Conservation (phyloP, 2,113 vertebrate species). For the Thunnus maccoyii region DNA sequence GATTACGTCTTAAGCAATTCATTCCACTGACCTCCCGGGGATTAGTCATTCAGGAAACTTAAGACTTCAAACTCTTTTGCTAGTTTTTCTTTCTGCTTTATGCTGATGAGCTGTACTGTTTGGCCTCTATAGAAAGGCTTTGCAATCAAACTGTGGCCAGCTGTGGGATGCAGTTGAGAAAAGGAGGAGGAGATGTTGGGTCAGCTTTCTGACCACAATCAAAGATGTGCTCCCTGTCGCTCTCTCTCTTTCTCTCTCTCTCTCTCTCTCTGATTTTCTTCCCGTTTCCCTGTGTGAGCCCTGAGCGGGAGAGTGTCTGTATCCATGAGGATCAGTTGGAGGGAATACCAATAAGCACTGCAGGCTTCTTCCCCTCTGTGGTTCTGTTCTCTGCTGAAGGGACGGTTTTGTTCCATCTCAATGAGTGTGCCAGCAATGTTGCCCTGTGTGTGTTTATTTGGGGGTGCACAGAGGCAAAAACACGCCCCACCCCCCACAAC, state of each 20-base stretch:
- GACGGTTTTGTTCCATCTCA: conserved; percentile 74
- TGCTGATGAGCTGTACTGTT: conserved; percentile 24
- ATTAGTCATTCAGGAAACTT: conserved; percentile 59
- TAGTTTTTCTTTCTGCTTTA: conserved; percentile 4
- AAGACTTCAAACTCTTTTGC: conserved; percentile 39
- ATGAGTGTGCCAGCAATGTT: conserved; percentile 56
- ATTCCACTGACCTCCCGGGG: conserved; percentile 25
- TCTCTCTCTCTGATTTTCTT: conserved; percentile 41
- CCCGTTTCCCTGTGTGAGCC: conserved; percentile 61
- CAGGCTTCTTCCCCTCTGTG: conserved; percentile 72
- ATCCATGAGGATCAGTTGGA: conserved; percentile 75
- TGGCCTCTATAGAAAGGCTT: conserved; percentile 24
- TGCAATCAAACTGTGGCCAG: conserved; percentile 58
- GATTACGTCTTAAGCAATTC: conserved; percentile 55
- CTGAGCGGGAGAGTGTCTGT: conserved; percentile 68
- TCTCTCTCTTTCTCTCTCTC: not conserved
- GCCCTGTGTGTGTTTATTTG: conserved; percentile 36
- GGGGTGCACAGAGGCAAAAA: conserved; percentile 9
- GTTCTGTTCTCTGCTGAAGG: conserved; percentile 72
- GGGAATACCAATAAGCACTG: conserved; percentile 81
- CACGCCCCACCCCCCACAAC: no score
- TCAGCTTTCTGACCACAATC: conserved; percentile 55
- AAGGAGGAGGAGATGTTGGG: conserved; percentile 26
- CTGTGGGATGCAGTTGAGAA: conserved; percentile 68
- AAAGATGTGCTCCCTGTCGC: conserved; percentile 61